Evolutionary conservation across 1,140 invertebrate genomes (phyloP), one percentile per base, ranked within the genome.

Genomic region (Drosophila nebulosa): DNA sequence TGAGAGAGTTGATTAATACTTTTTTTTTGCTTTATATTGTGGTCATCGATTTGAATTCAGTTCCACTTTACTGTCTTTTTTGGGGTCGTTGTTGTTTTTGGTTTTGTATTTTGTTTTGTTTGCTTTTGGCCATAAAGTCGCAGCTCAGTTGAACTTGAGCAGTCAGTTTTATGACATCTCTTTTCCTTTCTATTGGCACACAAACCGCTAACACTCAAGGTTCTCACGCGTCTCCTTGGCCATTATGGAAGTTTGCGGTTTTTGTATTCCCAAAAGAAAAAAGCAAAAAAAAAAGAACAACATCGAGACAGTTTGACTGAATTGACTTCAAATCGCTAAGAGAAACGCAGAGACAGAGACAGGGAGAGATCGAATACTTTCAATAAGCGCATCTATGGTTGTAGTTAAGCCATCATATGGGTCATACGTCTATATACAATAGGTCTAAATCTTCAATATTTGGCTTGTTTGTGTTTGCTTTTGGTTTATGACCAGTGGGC

Each of bases 401-500:
- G 30, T n/a, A 32, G 30, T 32, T 32, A 32, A 32, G 10, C 9
- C 14, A 42, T 42, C 5, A 5, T 7, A 7, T 27, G 27, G 27
- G 27, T 27, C 27, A 27, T 7, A 1, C 27, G 27, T n/a, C n/a
- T 12, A 6, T 32, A 32, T 32, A 32, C 24, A 32, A 9, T 18
- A 18, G 16, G 9, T 46, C 39, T 14, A 42, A 42, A 18, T 42
- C 14, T 46, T 65, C 39, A 52, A 53, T 53, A 58, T 75, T 50
- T 51, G 30, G 42, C 30, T 58, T 39, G 50, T 50, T 36, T 27
- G 27, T 59, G 71, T 56, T 56, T 74, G 72, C 52, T 74, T 76
- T 64, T 66, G 39, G 46, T 85, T 86, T 81, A 81, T 72, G 78
- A 36, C 70, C 81, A 81, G 46, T 76, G 81, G 69, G 60, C 66